Base-by-base conservation (phyloP, 2,888 invertebrate genomes). In the Leptinotarsa tumamoca region DNA sequence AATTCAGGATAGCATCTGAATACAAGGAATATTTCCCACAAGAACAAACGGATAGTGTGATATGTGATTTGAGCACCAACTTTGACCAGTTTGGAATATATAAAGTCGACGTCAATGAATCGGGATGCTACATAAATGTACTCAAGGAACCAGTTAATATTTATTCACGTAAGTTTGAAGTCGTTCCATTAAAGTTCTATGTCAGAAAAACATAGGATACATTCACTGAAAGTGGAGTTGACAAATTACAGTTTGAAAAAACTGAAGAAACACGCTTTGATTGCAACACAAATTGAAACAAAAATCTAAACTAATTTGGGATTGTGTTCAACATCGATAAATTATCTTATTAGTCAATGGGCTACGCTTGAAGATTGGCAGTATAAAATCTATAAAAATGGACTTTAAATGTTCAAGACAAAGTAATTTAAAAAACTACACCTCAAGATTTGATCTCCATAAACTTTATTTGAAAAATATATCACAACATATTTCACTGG, bases 11-110 rank as follows among this genome's bases (percentile, higher is more conserved):
- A 18, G 77, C 82, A 4, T 78, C 79, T 3, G 79, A 78, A 54
- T 68, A 78, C 50, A 79, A 72, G 27, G 79, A 80, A 51, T 82
- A 83, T 75, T 81, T 79, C 50, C 81, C 83, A 4, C 76, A 80
- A 50, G 78, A 83, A 66, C 52, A 78, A 43, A 72, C n/a, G 27
- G 54, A 27, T 49, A 71, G 71, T 27, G 81, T 83, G 10, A 80
- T 83, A 21, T 83, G 83, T 71, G 81, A 84, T 73, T 68, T 84
- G 10, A 71, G 81, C 63, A 63, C 74, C 10, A 23, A 80, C 68
- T 84, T 84, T 72, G 83, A 80, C 70, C 82, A 85, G 76, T 85
- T 85, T 74, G 85, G 85, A 23, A 76, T 84, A 66, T 85, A 85
- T 66, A 78, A 81, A 66, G 79, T 83, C 33, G 80, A 78, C 70